Evolutionary conservation across 2,888 invertebrate species (phyloP).

Genomic region (Drosophila atripex): DNA sequence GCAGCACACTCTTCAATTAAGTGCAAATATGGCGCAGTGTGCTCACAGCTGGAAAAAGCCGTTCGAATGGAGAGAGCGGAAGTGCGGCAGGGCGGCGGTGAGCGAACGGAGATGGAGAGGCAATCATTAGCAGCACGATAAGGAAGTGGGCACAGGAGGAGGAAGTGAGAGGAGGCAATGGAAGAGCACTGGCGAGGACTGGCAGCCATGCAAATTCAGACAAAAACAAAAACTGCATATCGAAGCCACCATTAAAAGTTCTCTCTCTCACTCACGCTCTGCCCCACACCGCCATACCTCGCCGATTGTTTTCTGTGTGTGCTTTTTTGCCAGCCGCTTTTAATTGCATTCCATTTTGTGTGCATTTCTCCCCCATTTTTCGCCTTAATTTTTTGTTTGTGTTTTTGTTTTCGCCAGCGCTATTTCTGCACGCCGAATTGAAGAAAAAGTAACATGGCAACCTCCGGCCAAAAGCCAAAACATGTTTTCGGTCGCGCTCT

Average conservation of each 20-base stretch:
- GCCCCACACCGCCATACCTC: constrained; percentile 5
- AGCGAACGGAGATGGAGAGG: constrained; percentile 48
- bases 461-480: constrained; percentile 38
- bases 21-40: constrained; percentile 78
- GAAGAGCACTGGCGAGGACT: not conserved
- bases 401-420: constrained; percentile 26
- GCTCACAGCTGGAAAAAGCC: constrained; percentile 65
- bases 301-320: constrained; percentile 33
- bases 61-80: constrained; percentile 4
- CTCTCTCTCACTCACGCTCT: constrained; percentile 3
- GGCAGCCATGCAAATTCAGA: constrained; percentile 75
- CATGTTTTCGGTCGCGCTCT: constrained; percentile 39
- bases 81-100: not conserved
- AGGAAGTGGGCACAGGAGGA: constrained; percentile 16
- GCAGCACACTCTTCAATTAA: constrained; percentile 73
- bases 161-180: not conserved
- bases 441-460: constrained; percentile 62
- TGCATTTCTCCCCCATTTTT: constrained; percentile 37
- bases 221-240: constrained; percentile 59
- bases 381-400: constrained; percentile 35
- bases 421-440: constrained; percentile 34
- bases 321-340: constrained; percentile 76
- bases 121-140: constrained; percentile 77
- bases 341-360: constrained; percentile 78
- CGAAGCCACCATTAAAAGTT: constrained; percentile 80